phyloP scores from a whole-genome alignment of 2,888 invertebrate species.

The Melieria picta region DNA sequence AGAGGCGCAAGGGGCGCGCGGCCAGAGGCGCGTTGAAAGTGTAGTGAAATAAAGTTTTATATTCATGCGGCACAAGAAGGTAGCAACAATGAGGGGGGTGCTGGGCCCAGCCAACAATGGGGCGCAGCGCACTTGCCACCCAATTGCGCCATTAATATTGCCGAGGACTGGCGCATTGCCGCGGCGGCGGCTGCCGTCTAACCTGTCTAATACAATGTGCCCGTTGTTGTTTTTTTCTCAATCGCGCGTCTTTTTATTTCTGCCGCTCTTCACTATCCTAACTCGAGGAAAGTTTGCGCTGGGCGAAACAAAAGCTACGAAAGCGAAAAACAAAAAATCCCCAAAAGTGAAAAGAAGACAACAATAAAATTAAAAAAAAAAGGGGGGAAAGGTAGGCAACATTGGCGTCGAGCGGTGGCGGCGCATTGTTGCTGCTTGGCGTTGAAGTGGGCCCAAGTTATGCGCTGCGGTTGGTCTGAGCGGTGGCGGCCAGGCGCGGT shows the following conservation, averaged over 20 bases:
- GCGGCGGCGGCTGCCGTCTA: conserved; percentile 28
- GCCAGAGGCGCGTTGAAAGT: conserved; percentile 27
- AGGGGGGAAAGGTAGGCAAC: too few relatives aligned
- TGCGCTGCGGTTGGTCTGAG: background rate
- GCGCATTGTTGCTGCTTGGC: background rate
- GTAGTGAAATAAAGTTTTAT: conserved; percentile 46
- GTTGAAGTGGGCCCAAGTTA: background rate
- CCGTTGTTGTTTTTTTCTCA: conserved; percentile 48
- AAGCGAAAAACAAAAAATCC: background rate
- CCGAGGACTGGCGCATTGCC: conserved; percentile 6
- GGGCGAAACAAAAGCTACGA: background rate
- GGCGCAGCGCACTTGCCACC: conserved; percentile 29
- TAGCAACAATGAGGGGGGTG: background rate
- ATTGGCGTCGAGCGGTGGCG: too few relatives aligned
- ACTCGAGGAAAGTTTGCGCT: conserved; percentile 7
- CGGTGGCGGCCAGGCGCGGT: background rate
- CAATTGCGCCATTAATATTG: conserved; percentile 36
- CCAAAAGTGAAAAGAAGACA: background rate
- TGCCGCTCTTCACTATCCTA: conserved; percentile 18
- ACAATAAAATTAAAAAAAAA: conserved; percentile 11
- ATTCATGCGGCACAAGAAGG: conserved; percentile 26
- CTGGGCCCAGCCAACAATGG: background rate
- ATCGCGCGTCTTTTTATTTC: background rate
- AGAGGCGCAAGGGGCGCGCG: conserved; percentile 11
- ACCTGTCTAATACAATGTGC: conserved; percentile 58